These are phyloP conservation scores for Heliothis virescens DNA, from an alignment of 1,140 invertebrate genomes.

Conservation along the genomic window DNA sequence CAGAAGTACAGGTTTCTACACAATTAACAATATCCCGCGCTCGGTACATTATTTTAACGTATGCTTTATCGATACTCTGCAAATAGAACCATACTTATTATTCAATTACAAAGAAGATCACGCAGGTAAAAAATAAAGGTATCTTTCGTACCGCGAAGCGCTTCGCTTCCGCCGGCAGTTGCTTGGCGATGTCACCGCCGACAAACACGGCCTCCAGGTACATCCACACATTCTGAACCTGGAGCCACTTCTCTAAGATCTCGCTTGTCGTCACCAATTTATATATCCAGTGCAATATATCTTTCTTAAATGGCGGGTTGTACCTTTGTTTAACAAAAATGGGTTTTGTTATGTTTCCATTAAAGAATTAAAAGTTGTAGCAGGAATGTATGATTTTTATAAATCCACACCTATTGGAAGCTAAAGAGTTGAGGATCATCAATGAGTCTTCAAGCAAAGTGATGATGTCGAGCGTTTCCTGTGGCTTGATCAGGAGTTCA, in stretches of 20 bases:
- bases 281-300: conserved; percentile 93
- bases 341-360: too few relatives aligned
- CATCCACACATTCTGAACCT: conserved; percentile 96
- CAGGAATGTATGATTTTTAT: too few relatives aligned
- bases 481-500: conserved; percentile 92
- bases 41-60: conserved; percentile 94
- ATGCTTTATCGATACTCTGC: conserved; percentile 94
- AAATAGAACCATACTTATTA: conserved; percentile 67
- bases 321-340: conserved; percentile 89
- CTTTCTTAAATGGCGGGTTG: conserved; percentile 94
- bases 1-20: conserved; percentile 93
- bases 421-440: conserved; percentile 94
- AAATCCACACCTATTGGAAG: conserved; percentile 90
- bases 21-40: conserved; percentile 94
- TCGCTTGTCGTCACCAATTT: conserved; percentile 94
- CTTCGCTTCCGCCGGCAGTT: conserved; percentile 93
- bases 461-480: conserved; percentile 93
- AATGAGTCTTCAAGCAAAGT: conserved; percentile 93
- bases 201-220: conserved; percentile 97
- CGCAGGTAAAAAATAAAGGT: too few relatives aligned
- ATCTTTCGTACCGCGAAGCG: conserved; percentile 87
- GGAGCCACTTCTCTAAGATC: conserved; percentile 95
- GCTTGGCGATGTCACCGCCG: conserved; percentile 96
- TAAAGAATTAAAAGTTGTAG: too few relatives aligned
- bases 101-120: too few relatives aligned